phyloP scores from a whole-genome alignment of 2,888 invertebrate species.

The Nymphalis urticae region DNA sequence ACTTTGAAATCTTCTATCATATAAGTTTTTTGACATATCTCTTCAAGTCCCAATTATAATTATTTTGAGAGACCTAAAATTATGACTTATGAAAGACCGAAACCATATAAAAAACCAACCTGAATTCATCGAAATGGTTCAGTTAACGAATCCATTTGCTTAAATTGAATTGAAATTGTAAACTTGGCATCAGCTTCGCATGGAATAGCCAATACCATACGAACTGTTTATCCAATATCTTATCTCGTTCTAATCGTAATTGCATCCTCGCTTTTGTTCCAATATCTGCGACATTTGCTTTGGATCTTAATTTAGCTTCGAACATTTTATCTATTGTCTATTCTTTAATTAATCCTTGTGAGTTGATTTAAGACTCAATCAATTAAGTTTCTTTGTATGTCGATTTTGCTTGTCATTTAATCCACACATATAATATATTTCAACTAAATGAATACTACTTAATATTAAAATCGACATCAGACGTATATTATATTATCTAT shows the following conservation, averaged over 20 bases:
- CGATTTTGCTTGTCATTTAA: too few species aligned
- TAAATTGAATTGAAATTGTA: constrained; percentile 13
- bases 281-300: constrained; percentile 22
- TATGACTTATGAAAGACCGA: too few species aligned
- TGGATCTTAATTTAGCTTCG: constrained; percentile 17
- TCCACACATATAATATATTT: too few species aligned
- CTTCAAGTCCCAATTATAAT: neutral
- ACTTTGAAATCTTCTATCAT: constrained; percentile 2
- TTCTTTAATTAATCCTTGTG: neutral
- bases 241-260: constrained; percentile 39
- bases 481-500: too few species aligned
- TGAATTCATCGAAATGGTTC: neutral
- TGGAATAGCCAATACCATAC: constrained; percentile 25
- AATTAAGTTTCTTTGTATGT: too few species aligned
- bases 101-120: neutral
- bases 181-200: constrained; percentile 27
- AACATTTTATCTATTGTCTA: constrained; percentile 1
- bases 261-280: constrained; percentile 27
- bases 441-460: too few species aligned
- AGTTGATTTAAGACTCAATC: neutral
- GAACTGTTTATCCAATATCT: constrained; percentile 29
- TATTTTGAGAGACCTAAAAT: neutral
- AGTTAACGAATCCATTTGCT: constrained; percentile 3
- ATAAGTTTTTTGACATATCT: neutral
- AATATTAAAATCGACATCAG: too few species aligned